Conservation (phyloP, 2,888 invertebrate genomes). For the Halictus quadricinctus region DNA sequence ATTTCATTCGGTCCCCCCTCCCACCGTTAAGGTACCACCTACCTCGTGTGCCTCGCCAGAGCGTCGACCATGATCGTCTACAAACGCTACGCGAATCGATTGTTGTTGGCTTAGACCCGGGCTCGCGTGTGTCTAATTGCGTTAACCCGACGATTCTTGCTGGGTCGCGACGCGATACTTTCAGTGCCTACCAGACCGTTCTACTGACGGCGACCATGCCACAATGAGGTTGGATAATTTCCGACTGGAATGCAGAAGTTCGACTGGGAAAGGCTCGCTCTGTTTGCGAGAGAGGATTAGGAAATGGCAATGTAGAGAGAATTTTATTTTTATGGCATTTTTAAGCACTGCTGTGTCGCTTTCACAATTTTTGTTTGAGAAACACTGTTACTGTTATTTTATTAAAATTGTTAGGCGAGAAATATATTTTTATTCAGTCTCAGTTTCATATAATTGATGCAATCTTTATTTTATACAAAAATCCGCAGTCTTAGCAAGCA, state of each 20-base stretch:
- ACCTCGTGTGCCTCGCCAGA: background rate
- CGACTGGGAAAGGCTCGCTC: background rate
- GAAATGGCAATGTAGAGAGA: too few species aligned
- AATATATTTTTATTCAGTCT: background rate
- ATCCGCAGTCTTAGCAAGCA: too few species aligned
- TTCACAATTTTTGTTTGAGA: too few species aligned
- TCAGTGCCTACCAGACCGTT: background rate
- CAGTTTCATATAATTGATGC: background rate
- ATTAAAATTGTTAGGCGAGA: background rate
- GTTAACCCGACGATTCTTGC: slow-evolving; percentile 11
- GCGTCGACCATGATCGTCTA: background rate
- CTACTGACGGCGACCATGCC: background rate
- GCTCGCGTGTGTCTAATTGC: slow-evolving; percentile 31
- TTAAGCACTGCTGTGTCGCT: too few species aligned
- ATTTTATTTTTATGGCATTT: too few species aligned
- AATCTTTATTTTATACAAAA: background rate
- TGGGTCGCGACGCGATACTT: background rate
- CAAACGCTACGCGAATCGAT: slow-evolving; percentile 8
- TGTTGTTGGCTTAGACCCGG: slow-evolving; percentile 12
- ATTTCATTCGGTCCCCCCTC: slow-evolving; percentile 43
- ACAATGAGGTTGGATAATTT: background rate
- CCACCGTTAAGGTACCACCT: background rate
- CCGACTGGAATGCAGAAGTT: background rate
- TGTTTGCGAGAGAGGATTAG: background rate
- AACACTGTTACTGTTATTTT: too few species aligned